Evolutionary conservation across 2,797 vertebrate species (phyloP).

Genomic region (Phalloptychus januarius): DNA sequence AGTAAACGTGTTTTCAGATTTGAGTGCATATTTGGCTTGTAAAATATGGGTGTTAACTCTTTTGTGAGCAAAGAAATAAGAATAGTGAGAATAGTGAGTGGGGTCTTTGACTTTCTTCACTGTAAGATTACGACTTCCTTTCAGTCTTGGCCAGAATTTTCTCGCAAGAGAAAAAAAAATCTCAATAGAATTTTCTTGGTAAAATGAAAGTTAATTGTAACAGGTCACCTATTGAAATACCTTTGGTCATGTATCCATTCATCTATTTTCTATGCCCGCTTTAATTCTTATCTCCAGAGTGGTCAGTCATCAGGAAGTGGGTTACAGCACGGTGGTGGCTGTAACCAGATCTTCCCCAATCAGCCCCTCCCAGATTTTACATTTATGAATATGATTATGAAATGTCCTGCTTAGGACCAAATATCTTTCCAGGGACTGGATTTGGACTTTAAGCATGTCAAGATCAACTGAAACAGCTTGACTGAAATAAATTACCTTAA

Average conservation of each 20-base stretch:
- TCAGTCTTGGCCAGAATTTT: too few species aligned
- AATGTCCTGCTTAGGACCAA: neutral
- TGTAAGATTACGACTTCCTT: too few species aligned
- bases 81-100: neutral
- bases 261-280: neutral
- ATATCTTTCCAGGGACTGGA: conserved; percentile 4
- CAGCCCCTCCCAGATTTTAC: neutral
- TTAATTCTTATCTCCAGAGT: neutral
- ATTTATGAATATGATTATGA: too few species aligned
- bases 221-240: neutral
- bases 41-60: neutral
- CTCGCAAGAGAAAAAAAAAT: too few species aligned
- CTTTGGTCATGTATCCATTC: neutral
- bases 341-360: neutral
- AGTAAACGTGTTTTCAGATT: neutral
- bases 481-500: conserved; percentile 10
- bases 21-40: neutral
- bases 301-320: neutral
- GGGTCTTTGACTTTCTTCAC: too few species aligned
- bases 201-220: too few species aligned
- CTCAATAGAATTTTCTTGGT: too few species aligned
- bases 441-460: conserved; percentile 8
- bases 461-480: neutral
- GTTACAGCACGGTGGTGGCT: neutral
- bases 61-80: neutral